Evolutionary conservation across 2,113 vertebrate species (phyloP).

Genomic region (Galeopterus variegatus): DNA sequence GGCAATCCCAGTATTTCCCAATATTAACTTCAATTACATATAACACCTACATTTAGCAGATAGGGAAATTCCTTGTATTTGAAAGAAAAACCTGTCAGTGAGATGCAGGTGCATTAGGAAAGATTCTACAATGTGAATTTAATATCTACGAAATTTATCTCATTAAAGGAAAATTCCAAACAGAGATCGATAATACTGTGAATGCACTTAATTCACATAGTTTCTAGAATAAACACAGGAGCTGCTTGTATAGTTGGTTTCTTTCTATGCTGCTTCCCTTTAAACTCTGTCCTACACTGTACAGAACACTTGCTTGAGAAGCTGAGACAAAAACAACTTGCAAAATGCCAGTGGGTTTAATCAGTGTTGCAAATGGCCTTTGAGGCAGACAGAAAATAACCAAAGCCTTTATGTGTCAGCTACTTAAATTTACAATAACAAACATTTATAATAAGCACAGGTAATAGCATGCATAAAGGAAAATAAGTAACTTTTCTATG

Average conservation of each 20-base stretch:
- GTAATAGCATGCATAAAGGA: not conserved
- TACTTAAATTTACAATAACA: conserved; percentile 4
- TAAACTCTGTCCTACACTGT: not conserved
- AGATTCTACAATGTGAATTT: not conserved
- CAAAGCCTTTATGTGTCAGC: not conserved
- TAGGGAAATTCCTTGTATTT: not conserved
- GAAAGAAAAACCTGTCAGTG: not conserved
- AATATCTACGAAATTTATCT: not conserved
- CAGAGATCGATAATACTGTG: not conserved
- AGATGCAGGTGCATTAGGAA: not conserved
- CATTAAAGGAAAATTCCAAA: not conserved
- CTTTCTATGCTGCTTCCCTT: not conserved
- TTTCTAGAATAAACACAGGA: not conserved
- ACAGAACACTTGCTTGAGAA: not conserved
- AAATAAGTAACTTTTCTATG: not conserved
- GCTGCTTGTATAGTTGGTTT: not conserved
- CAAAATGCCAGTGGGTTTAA: not conserved
- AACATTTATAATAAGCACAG: not conserved
- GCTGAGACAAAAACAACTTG: not conserved
- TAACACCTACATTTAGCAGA: not conserved
- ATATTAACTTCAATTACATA: not conserved
- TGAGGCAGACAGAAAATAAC: not conserved
- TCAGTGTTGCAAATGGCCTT: conserved; percentile 15
- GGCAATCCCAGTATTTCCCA: not conserved
- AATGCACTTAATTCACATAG: not conserved